Percentiles rank a stretch among this genome's conserved stretches.
phyloP scores from a whole-genome alignment of 2,888 invertebrate species.

The Diploptera punctata region DNA sequence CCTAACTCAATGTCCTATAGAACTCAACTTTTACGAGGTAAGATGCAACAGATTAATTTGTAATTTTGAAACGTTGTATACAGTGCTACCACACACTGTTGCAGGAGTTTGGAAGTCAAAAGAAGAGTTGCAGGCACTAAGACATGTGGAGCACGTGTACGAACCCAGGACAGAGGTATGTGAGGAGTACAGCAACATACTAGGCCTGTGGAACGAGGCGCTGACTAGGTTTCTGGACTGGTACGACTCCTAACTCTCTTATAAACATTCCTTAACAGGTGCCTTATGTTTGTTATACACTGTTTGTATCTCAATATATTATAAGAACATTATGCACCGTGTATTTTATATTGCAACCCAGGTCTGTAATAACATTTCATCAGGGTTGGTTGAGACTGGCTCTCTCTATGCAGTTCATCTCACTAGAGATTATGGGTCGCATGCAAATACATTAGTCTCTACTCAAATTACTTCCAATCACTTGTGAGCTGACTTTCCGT shows the following conservation, averaged over 20 bases:
- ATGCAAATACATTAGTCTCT: too few species aligned
- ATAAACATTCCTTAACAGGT: too few species aligned
- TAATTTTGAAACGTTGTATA: background rate
- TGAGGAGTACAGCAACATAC: conserved; percentile 50
- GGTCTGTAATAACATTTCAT: too few species aligned
- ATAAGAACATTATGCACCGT: too few species aligned
- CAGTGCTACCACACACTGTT: background rate
- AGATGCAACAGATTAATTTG: background rate
- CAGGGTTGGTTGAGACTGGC: too few species aligned
- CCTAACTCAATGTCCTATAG: background rate
- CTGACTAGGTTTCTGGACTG: conserved; percentile 64
- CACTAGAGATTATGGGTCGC: too few species aligned
- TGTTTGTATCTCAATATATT: too few species aligned
- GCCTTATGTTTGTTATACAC: too few species aligned
- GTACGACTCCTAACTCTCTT: conserved; percentile 52
- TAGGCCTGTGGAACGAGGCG: conserved; percentile 64
- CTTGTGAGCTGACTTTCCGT: too few species aligned
- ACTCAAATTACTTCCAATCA: too few species aligned
- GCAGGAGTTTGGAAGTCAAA: conserved; percentile 76
- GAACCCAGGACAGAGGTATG: conserved; percentile 54
- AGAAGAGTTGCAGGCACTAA: conserved; percentile 67
- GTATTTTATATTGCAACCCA: too few species aligned
- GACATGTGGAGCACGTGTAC: conserved; percentile 68
- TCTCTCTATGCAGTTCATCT: too few species aligned
- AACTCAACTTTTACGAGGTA: background rate